Conservation (phyloP, 2,113 vertebrate species). For the Mionectes macconnelli region DNA sequence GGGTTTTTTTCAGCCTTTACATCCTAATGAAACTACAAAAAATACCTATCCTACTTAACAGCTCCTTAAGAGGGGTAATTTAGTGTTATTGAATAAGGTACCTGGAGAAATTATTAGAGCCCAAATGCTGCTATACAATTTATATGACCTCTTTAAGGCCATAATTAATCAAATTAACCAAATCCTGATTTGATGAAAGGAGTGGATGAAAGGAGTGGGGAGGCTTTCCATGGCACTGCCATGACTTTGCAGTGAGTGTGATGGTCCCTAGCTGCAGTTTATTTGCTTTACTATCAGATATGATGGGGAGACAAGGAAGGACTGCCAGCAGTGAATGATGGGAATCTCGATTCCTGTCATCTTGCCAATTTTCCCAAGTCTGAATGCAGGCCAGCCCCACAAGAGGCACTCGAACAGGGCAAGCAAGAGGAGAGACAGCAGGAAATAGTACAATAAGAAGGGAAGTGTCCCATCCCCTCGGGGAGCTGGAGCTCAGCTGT, state of each 20-base stretch:
- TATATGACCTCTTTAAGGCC: background rate
- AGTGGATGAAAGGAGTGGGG: no score
- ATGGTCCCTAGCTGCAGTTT: background rate
- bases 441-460: background rate
- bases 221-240: background rate
- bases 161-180: background rate
- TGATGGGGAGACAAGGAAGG: background rate
- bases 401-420: background rate
- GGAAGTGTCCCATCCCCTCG: rapidly evolving
- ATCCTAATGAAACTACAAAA: background rate
- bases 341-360: background rate
- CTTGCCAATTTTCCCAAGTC: background rate
- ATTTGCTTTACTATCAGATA: rapidly evolving
- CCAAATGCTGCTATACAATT: background rate
- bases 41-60: background rate
- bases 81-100: background rate
- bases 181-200: background rate
- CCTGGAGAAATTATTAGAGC: background rate
- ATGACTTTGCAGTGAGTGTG: background rate
- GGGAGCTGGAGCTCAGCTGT: background rate
- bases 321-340: background rate
- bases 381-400: background rate
- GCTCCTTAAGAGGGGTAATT: background rate
- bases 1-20: background rate
- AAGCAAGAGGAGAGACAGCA: background rate